Percentiles rank a stretch among this genome's conserved stretches.
phyloP scores from a whole-genome alignment of 2,113 vertebrate genomes.

The Speoplatyrhinus poulsoni region DNA sequence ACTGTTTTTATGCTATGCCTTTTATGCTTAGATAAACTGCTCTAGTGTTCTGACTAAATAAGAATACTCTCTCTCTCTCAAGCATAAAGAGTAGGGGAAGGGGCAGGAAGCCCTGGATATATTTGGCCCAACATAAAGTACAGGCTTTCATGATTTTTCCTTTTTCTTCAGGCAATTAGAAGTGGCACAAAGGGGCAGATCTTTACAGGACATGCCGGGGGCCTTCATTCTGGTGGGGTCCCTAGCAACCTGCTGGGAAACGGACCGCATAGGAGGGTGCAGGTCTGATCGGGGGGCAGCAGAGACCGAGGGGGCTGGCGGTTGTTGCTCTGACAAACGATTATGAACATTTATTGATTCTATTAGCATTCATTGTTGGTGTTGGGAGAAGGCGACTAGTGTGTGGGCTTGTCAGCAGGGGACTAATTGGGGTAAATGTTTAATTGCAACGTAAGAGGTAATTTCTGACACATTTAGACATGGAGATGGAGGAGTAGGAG shows the following conservation, averaged over 20 bases:
- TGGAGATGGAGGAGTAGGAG: conserved; percentile 8
- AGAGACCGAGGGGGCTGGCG: conserved; percentile 14
- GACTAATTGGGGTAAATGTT: conserved; percentile 66
- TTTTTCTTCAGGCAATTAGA: conserved; percentile 53
- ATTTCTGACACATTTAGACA: conserved; percentile 57
- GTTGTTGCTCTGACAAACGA: conserved; percentile 69
- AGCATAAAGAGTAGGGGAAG: conserved; percentile 37
- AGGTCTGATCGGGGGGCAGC: conserved; percentile 13
- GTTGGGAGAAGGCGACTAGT: background rate
- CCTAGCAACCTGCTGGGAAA: conserved; percentile 40
- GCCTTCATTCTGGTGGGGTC: conserved; percentile 49
- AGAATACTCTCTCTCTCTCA: background rate
- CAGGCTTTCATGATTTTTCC: conserved; percentile 56
- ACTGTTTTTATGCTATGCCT: background rate
- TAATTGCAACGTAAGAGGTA: conserved; percentile 56
- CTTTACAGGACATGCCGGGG: conserved; percentile 48
- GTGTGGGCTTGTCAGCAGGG: conserved; percentile 48
- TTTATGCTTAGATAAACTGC: background rate
- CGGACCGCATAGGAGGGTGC: conserved; percentile 23
- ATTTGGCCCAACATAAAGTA: conserved; percentile 68
- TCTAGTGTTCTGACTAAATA: too few relatives aligned
- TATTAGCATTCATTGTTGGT: conserved; percentile 72
- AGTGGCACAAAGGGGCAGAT: conserved; percentile 52
- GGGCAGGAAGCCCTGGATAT: conserved; percentile 49
- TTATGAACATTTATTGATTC: conserved; percentile 76